These are phyloP conservation scores for Eremobia ochroleuca DNA, from an alignment of 2,888 invertebrate species.

Conservation along the genomic window DNA sequence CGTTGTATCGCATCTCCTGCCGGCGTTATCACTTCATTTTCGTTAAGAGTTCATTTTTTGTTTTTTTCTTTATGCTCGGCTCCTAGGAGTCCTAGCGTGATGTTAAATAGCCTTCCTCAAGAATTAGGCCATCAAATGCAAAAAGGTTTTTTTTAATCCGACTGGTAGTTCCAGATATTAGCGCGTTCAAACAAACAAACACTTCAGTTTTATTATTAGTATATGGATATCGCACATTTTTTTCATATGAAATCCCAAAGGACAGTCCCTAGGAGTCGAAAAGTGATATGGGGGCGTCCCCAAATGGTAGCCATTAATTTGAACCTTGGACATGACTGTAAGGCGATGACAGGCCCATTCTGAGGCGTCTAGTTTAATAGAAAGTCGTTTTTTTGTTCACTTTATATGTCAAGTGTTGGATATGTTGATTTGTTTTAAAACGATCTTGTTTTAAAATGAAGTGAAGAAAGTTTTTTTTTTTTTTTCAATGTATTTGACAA, in stretches of 20 bases:
- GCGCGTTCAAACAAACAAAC: background rate
- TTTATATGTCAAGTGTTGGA: background rate
- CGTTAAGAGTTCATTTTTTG: too few species aligned
- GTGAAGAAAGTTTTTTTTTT: too few species aligned
- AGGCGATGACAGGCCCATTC: conserved; percentile 71
- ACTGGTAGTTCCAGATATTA: background rate
- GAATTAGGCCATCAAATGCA: too few species aligned
- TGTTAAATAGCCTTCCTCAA: background rate
- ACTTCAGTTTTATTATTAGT: background rate
- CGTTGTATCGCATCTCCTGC: background rate
- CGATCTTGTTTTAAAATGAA: background rate
- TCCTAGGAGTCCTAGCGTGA: too few species aligned
- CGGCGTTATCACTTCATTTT: background rate
- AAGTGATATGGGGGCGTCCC: conserved; percentile 62
- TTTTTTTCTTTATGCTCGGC: background rate
- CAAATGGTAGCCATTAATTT: conserved; percentile 71
- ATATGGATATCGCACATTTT: conserved; percentile 38
- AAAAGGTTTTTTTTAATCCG: too few species aligned
- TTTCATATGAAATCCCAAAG: conserved; percentile 65
- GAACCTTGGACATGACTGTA: conserved; percentile 63
- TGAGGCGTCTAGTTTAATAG: background rate
- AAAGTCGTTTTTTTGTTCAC: background rate
- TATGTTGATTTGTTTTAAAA: background rate
- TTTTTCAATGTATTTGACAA: background rate
- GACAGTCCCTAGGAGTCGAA: conserved; percentile 53